A percentile compares a stretch with the other conserved stretches of the same genome.
phyloP scores from a whole-genome alignment of 2,888 invertebrate genomes.

The Endomychus coccineus region DNA sequence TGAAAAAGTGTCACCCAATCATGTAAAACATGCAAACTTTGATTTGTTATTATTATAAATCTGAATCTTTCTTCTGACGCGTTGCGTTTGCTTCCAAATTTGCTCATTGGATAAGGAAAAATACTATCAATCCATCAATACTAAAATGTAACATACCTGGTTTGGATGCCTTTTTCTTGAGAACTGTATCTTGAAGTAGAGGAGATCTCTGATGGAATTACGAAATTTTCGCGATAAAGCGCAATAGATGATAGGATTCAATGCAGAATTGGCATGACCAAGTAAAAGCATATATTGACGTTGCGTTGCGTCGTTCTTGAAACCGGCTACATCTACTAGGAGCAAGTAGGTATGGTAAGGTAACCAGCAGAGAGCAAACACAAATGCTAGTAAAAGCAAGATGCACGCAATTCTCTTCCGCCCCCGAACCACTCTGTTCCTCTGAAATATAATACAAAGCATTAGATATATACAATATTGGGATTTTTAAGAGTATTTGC shows the following conservation, averaged over 20 bases:
- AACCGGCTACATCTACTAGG: constrained; percentile 51
- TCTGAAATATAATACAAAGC: constrained; percentile 44
- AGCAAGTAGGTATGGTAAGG: constrained; percentile 66
- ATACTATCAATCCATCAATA: no score
- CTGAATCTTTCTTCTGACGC: no score
- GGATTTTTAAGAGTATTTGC: no score
- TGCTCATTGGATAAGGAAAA: no score
- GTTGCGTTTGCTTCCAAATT: no score
- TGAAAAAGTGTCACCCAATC: no score
- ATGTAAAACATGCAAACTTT: no score
- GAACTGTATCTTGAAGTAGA: constrained; percentile 32
- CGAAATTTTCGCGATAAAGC: constrained; percentile 68
- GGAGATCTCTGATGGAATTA: constrained; percentile 55
- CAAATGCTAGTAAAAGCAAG: constrained; percentile 60
- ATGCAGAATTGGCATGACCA: constrained; percentile 69
- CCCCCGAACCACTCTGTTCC: constrained; percentile 58
- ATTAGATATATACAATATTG: no score
- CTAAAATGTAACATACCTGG: constrained; percentile 25
- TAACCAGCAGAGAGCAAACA: constrained; percentile 73
- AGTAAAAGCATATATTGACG: constrained; percentile 59
- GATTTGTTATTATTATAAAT: no score
- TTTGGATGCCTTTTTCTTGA: constrained; percentile 26
- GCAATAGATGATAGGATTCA: constrained; percentile 71
- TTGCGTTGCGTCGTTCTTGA: constrained; percentile 30
- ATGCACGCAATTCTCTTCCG: constrained; percentile 70